Conservation (phyloP, 2,888 invertebrate genomes). For the Lochmaea capreae region DNA sequence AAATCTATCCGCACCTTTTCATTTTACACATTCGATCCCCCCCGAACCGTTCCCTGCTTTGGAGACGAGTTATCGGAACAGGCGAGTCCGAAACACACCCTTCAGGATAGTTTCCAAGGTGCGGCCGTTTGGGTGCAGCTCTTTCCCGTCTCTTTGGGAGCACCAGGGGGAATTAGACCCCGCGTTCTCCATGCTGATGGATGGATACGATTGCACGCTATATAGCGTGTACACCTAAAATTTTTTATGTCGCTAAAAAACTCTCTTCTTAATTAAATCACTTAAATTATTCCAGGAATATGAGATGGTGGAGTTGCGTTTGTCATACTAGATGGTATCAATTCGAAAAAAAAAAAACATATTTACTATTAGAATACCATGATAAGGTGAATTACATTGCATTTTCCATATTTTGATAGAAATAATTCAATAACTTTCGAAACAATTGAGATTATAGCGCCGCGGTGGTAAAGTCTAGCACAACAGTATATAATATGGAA, state of each 20-base stretch:
- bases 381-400: too few relatives aligned
- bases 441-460: too few relatives aligned
- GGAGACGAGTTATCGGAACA: conserved; percentile 35
- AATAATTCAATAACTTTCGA: too few relatives aligned
- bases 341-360: background rate
- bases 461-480: too few relatives aligned
- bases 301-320: background rate
- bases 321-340: background rate
- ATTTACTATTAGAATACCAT: too few relatives aligned
- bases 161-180: conserved; percentile 13
- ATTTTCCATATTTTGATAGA: too few relatives aligned
- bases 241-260: conserved; percentile 29
- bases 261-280: conserved; percentile 32
- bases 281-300: conserved; percentile 9
- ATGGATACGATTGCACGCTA: conserved; percentile 32
- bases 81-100: conserved; percentile 40
- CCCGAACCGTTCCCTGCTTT: background rate
- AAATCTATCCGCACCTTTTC: background rate
- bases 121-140: conserved; percentile 39
- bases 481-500: too few relatives aligned
- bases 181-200: conserved; percentile 12
- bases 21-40: background rate
- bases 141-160: conserved; percentile 10
- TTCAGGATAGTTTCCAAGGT: conserved; percentile 30
- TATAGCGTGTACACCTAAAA: conserved; percentile 28